These are phyloP conservation scores for Chaetodon auriga DNA, from an alignment of 2,113 vertebrate genomes.

Conservation along the genomic window DNA sequence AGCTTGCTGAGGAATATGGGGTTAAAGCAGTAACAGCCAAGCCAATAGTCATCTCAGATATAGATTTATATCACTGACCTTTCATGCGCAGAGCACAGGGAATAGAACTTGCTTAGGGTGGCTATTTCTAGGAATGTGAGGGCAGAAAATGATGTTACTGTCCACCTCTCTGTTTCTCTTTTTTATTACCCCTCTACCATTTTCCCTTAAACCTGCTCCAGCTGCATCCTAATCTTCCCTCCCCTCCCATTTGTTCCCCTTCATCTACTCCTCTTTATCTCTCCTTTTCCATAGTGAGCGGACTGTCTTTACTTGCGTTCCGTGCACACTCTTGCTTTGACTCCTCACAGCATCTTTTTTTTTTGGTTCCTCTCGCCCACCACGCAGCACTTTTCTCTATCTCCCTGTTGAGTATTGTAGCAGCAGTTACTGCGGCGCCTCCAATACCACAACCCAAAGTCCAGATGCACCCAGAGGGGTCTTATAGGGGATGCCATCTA, in stretches of 20 bases:
- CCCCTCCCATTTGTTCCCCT: not conserved
- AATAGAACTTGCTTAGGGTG: slow-evolving; percentile 50
- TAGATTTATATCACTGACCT: slow-evolving; percentile 74
- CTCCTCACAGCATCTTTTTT: not conserved
- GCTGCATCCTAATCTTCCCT: not conserved
- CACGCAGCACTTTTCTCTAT: not conserved
- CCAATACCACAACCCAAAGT: not conserved
- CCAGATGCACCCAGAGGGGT: not conserved
- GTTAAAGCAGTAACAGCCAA: slow-evolving; percentile 56
- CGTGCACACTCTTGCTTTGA: not conserved
- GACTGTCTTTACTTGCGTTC: not conserved
- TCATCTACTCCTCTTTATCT: not conserved
- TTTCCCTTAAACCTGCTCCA: not conserved
- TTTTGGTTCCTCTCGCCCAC: not conserved
- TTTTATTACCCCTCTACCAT: slow-evolving; percentile 32
- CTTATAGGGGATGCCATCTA: slow-evolving; percentile 2
- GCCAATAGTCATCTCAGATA: slow-evolving; percentile 57
- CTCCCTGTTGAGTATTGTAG: not conserved
- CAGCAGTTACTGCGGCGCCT: not conserved
- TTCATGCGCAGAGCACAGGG: slow-evolving; percentile 47
- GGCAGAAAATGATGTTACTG: slow-evolving; percentile 55
- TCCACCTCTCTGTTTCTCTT: slow-evolving; percentile 34
- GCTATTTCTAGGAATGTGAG: slow-evolving; percentile 37
- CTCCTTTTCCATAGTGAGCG: not conserved
- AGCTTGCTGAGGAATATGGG: slow-evolving; percentile 37